Percentiles rank a stretch among this genome's conserved stretches.
Conservation (phyloP, 2,113 vertebrate genomes). For the Isichthys henryi region DNA sequence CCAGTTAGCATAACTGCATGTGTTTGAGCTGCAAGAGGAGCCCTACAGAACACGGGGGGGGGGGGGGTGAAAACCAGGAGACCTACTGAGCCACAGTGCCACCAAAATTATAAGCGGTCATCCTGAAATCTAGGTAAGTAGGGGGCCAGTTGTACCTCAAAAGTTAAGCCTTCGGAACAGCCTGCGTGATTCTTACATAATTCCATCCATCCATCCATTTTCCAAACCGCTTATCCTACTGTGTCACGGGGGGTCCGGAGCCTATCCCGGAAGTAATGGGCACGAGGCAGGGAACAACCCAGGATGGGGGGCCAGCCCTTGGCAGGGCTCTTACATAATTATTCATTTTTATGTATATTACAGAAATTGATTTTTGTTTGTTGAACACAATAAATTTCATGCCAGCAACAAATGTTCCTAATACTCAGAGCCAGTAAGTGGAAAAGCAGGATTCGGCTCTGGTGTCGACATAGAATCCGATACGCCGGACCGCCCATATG, state of each 20-base stretch:
- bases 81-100: background rate
- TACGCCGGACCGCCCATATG: background rate
- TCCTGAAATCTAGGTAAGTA: background rate
- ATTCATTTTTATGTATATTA: background rate
- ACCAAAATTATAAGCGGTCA: background rate
- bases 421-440: background rate
- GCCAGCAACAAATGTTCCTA: background rate
- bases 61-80: background rate
- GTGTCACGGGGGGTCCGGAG: too few relatives aligned
- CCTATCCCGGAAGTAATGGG: too few relatives aligned
- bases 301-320: too few relatives aligned
- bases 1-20: background rate
- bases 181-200: background rate
- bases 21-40: background rate
- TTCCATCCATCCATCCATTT: too few relatives aligned
- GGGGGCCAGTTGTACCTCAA: background rate
- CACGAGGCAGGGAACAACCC: too few relatives aligned
- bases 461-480: background rate
- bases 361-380: background rate
- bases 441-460: background rate
- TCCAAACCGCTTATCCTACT: too few relatives aligned
- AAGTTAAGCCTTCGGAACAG: background rate
- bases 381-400: background rate
- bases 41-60: background rate
- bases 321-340: background rate